A percentile compares a stretch with the other conserved stretches of the same genome.
Evolutionary conservation across 2,797 vertebrate genomes (phyloP).

Genomic region (Masticophis lateralis): DNA sequence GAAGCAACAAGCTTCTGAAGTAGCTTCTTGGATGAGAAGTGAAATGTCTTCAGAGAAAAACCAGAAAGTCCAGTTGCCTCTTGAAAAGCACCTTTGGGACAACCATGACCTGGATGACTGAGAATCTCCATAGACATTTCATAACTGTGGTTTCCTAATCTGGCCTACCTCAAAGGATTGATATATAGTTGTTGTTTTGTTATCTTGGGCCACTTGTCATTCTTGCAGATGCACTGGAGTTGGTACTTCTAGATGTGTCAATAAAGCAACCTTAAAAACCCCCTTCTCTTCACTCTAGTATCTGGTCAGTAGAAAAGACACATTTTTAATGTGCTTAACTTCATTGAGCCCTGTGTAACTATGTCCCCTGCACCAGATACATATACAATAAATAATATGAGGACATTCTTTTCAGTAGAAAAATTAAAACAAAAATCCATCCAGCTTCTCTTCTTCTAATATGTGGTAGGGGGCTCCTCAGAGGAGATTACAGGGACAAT

Average conservation of each 20-base stretch:
- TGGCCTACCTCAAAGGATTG: neutral
- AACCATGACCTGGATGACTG: too few species aligned
- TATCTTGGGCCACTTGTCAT: neutral
- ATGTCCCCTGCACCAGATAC: neutral
- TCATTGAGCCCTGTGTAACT: neutral
- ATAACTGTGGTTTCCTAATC: neutral
- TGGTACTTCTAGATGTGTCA: neutral
- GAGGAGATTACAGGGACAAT: neutral
- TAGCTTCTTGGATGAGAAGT: too few species aligned
- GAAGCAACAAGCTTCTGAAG: too few species aligned
- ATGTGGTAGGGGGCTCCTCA: neutral
- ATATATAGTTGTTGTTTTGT: neutral
- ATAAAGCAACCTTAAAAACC: neutral
- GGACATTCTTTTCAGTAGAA: neutral
- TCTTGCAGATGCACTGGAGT: neutral
- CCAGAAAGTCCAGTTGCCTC: too few species aligned
- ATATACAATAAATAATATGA: neutral
- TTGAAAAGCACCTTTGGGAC: too few species aligned
- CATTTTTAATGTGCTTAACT: neutral
- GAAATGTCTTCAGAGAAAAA: too few species aligned
- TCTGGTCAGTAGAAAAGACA: neutral
- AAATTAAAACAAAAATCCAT: neutral
- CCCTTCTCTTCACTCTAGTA: neutral
- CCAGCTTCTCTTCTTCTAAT: neutral
- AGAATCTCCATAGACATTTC: neutral